These are phyloP conservation scores for Gallinago stenura DNA, from an alignment of 2,797 vertebrate genomes.

Conservation along the genomic window DNA sequence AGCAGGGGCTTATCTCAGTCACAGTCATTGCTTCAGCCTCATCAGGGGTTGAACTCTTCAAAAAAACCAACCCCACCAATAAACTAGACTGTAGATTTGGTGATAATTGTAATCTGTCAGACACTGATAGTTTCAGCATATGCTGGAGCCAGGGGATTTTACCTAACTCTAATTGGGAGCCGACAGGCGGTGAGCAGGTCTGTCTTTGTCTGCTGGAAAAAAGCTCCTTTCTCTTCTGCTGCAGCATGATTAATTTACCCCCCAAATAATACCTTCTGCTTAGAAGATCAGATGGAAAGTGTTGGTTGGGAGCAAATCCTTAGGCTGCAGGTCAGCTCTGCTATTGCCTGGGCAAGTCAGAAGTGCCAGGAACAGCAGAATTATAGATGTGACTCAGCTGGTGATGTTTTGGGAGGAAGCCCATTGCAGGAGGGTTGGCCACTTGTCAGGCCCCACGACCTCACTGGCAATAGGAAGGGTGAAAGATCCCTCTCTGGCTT, in stretches of 20 bases:
- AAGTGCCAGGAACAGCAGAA: neutral
- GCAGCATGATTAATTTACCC: neutral
- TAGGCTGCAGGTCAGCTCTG: neutral
- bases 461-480: accelerated
- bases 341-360: neutral
- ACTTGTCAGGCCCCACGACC: accelerated
- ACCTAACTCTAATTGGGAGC: neutral
- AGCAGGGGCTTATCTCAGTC: neutral
- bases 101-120: neutral
- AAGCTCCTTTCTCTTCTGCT: neutral
- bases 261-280: neutral
- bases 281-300: neutral
- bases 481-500: neutral
- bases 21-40: neutral
- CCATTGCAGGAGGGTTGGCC: accelerated
- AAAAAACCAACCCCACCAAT: neutral
- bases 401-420: neutral
- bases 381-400: neutral
- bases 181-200: neutral
- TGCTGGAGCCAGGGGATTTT: neutral
- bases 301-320: neutral
- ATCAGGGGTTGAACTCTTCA: neutral
- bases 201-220: neutral
- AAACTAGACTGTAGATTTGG: neutral
- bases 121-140: neutral